Conservation (phyloP, 2,113 vertebrate genomes). For the Eonycteris spelaea region DNA sequence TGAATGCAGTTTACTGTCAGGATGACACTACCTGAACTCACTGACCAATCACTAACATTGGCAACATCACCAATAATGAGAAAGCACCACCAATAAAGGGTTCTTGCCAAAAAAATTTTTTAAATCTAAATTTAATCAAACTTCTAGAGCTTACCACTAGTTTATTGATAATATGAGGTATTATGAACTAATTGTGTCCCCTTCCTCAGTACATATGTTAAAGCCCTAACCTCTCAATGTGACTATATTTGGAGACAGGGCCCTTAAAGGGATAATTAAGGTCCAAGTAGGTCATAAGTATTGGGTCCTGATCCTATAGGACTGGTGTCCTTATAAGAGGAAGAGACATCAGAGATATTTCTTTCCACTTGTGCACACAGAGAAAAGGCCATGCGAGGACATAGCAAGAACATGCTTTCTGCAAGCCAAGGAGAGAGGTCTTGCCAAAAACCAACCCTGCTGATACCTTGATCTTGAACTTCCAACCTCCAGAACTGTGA, state of each 20-base stretch:
- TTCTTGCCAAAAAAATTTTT: neutral
- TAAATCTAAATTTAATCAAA: neutral
- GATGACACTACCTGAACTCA: neutral
- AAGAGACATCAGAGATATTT: neutral
- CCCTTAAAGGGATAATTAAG: neutral
- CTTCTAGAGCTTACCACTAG: neutral
- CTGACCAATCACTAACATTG: neutral
- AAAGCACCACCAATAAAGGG: neutral
- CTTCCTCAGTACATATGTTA: neutral
- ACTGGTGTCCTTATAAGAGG: neutral
- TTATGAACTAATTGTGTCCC: neutral
- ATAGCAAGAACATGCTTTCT: neutral
- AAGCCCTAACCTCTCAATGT: neutral
- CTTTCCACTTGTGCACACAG: neutral
- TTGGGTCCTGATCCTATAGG: neutral
- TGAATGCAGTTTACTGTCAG: neutral
- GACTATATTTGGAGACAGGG: neutral
- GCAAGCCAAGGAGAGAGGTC: neutral
- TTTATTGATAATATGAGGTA: neutral
- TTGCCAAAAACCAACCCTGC: neutral
- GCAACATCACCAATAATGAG: neutral
- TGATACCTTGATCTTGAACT: neutral
- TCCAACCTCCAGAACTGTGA: neutral
- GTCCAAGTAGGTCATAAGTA: neutral
- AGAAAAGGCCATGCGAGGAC: neutral